phyloP scores from a whole-genome alignment of 2,888 invertebrate species.

The Erebia palarica region DNA sequence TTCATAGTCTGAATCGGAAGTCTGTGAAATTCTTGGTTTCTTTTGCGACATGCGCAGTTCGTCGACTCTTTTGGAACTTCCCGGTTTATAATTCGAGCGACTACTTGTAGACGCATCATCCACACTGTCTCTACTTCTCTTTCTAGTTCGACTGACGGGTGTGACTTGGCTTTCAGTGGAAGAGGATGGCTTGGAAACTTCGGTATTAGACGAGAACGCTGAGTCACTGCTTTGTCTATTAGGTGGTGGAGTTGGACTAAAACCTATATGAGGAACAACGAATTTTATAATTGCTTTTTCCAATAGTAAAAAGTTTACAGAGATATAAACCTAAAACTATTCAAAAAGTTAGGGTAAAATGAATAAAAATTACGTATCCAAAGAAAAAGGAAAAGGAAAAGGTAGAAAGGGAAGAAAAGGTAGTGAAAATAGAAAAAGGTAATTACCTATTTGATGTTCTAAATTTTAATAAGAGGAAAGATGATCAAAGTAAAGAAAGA shows the following conservation, averaged over 20 bases:
- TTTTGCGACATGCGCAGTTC: constrained; percentile 62
- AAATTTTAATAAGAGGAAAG: background rate
- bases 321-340: background rate
- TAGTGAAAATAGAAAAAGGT: background rate
- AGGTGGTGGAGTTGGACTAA: constrained; percentile 63
- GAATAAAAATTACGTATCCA: background rate
- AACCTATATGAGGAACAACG: constrained; percentile 52
- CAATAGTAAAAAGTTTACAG: background rate
- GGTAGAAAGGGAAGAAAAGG: no score
- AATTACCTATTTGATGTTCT: background rate
- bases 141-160: constrained; percentile 55
- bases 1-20: constrained; percentile 69
- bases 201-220: constrained; percentile 72
- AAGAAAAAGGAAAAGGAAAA: no score
- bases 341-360: background rate
- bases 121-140: constrained; percentile 66
- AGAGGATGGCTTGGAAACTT: constrained; percentile 62
- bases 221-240: constrained; percentile 77
- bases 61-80: constrained; percentile 62
- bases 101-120: constrained; percentile 62
- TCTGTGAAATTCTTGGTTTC: constrained; percentile 50
- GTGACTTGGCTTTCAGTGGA: constrained; percentile 56
- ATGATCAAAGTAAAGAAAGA: no score
- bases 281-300: background rate
- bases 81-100: constrained; percentile 59